phyloP scores from a whole-genome alignment of 2,797 vertebrate species.

The Smutsia temminckii region DNA sequence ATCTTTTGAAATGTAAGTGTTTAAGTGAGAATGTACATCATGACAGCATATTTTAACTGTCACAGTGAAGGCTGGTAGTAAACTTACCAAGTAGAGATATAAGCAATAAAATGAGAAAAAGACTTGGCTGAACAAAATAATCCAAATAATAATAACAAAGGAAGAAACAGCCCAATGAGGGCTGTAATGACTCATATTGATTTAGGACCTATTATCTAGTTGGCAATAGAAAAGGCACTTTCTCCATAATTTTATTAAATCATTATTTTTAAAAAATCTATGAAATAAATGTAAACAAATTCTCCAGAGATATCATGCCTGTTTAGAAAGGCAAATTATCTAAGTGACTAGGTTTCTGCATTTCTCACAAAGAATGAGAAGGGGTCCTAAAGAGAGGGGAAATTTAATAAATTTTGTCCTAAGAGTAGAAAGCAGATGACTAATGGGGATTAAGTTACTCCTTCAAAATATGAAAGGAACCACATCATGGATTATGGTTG shows the following conservation, averaged over 20 bases:
- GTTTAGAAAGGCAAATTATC: neutral
- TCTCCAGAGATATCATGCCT: neutral
- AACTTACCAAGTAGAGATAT: neutral
- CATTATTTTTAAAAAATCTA: neutral
- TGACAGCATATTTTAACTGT: neutral
- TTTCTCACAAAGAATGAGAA: neutral
- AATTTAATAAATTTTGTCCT: neutral
- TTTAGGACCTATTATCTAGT: neutral
- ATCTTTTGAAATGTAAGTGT: neutral
- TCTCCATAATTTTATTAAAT: neutral
- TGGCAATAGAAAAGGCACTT: neutral
- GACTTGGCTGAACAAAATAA: neutral
- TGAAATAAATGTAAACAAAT: neutral
- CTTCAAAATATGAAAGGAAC: neutral
- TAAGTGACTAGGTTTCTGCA: neutral
- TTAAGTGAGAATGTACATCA: neutral
- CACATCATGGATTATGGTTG: neutral
- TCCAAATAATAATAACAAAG: neutral
- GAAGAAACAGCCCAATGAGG: neutral
- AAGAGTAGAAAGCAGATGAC: neutral
- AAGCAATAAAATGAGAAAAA: neutral
- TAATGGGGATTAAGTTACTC: fast-evolving
- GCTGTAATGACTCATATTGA: neutral
- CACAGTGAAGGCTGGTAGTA: neutral
- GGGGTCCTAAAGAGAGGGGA: neutral